Base-by-base conservation (phyloP, 2,113 vertebrate genomes). In the Antidorcas marsupialis region DNA sequence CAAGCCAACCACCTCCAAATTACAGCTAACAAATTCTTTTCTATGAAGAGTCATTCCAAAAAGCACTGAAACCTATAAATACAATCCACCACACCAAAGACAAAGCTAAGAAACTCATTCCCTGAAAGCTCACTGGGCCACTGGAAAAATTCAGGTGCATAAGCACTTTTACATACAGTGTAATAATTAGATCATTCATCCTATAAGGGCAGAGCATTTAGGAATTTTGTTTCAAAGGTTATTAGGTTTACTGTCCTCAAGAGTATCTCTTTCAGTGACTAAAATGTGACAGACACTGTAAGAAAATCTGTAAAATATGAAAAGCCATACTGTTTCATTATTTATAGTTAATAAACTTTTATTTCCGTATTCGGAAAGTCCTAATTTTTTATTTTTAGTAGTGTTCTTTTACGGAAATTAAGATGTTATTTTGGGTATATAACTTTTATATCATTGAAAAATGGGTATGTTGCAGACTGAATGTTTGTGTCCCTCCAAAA, bases 101-200 rank as follows among this genome's bases (percentile, higher is more conserved):
- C 59, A 88, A 83, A 92, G 28, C 33, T 52, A 60, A 84, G 78
- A 76, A 93, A 79, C 87, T 89, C n/a, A 84, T 76, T 89, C 45
- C 76, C 86, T 78, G n/a, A 83, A 89, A 96, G 78, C 8, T 93
- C 84, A 89, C 62, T 96, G 45, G 64, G 53, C n/a, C 79, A 85
- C 55, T 79, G 57, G 79, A 57, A 96, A 93, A 90, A 86, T 94
- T 43, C 17, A 21, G 30, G 84, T 7, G 1, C 36, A 47, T 14
- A 78, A 85, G 57, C 55, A 96, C 86, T 90, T 67, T 59, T 59
- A 94, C 8, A 52, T 67, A 94, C 79, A 28, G 43, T 50, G 6
- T 90, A 79, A 67, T 53, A 78, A 45, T 95, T 64, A 79, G 59
- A 59, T 91, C 50, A 43, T 8, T 92, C 43, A 71, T 57, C 27